Base-by-base conservation (phyloP, 2,113 vertebrate genomes). In the Ariopsis seemanni region DNA sequence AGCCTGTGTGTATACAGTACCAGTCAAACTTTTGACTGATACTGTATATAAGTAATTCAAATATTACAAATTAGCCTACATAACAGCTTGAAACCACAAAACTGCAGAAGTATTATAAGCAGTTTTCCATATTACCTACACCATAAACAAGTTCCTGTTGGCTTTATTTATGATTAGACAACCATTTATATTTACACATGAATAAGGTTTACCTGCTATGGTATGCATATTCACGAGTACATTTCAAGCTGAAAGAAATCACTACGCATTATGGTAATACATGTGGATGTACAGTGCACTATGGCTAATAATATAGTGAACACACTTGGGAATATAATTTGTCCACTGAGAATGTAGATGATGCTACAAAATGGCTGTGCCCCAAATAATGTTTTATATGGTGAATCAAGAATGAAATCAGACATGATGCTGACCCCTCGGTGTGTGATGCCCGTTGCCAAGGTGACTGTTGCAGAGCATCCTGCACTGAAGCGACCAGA, bases 401-500 rank as follows among this genome's bases (percentile, higher is more conserved):
- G 34, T 48, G 18, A 74, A 74, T 48, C 11, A 5, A 20, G 18
- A 22, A 48, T 50, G 42, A 22, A 74, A 50, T 50, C 42, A 74
- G 34, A 72, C 15, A 42, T 18, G 8, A 34, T 72, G 15, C 79
- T 34, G 57, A 20, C 55, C 57, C 55, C 57, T 81, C 30, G 1
- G 52, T n/a, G 48, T 67, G 48, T 83, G 82, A 67, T 83, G 81
- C 12, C 10, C 14, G 48, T 83, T 83, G 25, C 62, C 63, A 69
- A 30, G 25, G 82, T 18, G 48, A 83, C 82, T 67, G 62, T 67
- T 83, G 62, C 62, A 5, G 11, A 52, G 82, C 48, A 67, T 83
- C 82, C 62, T 27, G 18, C 58, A 8, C 22, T 15, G 25, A 83
- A 14, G 42, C 25, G 14, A 15, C 42, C 15, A 2, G 82, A 53